Percentiles rank a stretch among this genome's conserved stretches.
Conservation (phyloP, 2,888 invertebrate genomes). For the Melinaea marsaeus region DNA sequence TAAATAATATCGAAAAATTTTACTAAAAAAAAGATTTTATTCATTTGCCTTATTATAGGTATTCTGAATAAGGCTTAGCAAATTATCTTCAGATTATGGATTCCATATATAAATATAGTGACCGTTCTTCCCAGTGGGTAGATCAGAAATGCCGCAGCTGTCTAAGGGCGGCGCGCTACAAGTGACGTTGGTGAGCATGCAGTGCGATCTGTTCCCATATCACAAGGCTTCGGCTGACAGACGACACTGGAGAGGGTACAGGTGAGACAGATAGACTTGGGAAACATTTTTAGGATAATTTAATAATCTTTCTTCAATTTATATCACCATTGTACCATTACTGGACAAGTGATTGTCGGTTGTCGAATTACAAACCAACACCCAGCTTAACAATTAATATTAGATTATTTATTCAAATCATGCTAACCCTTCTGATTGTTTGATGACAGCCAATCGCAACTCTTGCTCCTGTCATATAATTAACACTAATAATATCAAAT, state of each 20-base stretch:
- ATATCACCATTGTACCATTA: no score
- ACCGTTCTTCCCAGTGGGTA: constrained; percentile 78
- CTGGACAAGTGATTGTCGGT: no score
- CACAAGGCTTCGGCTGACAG: constrained; percentile 93
- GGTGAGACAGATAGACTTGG: constrained; percentile 35
- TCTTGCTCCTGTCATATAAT: no score
- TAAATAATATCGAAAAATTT: no score
- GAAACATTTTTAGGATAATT: neutral
- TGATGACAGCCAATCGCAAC: neutral
- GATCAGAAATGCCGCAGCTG: constrained; percentile 89
- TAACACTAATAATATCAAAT: no score
- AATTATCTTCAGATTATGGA: constrained; percentile 10
- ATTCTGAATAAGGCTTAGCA: neutral
- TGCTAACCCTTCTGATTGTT: constrained; percentile 29
- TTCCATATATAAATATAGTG: neutral
- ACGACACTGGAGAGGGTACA: constrained; percentile 91
- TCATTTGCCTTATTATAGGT: no score
- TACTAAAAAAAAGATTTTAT: no score
- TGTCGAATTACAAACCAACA: no score
- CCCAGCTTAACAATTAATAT: no score
- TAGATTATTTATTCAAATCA: no score
- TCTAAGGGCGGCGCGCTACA: constrained; percentile 96
- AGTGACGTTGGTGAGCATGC: constrained; percentile 90
- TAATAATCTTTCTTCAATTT: no score
- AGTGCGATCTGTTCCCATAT: constrained; percentile 97